Conservation (phyloP, 2,797 vertebrate species). For the Tamandua tetradactyla region DNA sequence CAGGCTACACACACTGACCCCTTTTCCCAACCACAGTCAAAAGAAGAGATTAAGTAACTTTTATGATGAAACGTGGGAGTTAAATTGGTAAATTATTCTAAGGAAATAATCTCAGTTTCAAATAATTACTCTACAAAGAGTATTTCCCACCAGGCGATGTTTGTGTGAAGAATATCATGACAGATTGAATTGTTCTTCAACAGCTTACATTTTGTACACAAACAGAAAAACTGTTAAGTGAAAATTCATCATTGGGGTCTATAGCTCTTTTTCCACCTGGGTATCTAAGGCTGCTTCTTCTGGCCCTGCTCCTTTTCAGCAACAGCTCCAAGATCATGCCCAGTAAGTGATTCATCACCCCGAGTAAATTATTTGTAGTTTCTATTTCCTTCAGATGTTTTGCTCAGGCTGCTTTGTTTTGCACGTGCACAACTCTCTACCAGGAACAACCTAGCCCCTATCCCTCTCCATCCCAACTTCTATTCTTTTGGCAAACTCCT, state of each 20-base stretch:
- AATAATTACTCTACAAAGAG: constrained; percentile 21
- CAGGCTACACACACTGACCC: not conserved
- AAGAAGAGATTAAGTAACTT: constrained; percentile 41
- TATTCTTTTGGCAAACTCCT: not conserved
- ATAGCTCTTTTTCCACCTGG: not conserved
- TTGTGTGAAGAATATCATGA: not conserved
- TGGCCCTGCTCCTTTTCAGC: not conserved
- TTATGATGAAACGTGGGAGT: not conserved
- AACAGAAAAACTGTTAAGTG: not conserved
- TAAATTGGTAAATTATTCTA: constrained; percentile 27
- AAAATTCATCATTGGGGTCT: not conserved
- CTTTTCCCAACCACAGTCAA: not conserved
- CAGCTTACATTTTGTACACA: not conserved
- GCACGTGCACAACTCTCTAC: not conserved
- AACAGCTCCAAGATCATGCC: not conserved
- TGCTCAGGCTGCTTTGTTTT: not conserved
- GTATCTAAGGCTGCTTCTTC: not conserved
- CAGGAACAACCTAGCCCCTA: not conserved
- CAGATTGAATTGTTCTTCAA: not conserved
- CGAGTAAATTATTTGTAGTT: not conserved
- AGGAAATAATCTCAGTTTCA: constrained; percentile 58
- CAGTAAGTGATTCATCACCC: not conserved
- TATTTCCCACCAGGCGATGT: constrained; percentile 20
- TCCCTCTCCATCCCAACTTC: not conserved
- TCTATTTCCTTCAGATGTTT: not conserved